These are phyloP conservation scores for Odontamblyopus rebecca DNA, from an alignment of 2,797 vertebrate genomes.

Conservation along the genomic window DNA sequence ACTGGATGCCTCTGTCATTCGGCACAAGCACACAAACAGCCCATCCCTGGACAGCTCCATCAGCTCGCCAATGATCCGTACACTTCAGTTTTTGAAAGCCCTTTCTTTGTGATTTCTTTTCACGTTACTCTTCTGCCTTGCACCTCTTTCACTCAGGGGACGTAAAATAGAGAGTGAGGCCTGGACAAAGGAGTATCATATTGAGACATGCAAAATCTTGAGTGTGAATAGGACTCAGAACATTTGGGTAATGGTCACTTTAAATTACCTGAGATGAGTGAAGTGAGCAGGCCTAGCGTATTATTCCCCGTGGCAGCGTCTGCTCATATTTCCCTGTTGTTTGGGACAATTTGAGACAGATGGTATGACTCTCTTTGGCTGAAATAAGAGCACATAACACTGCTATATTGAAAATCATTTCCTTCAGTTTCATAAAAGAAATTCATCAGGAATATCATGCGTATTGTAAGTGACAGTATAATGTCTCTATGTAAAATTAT, in stretches of 20 bases:
- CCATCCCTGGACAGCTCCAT: slow-evolving; percentile 7
- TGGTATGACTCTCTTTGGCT: neutral
- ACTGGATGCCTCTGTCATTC: neutral
- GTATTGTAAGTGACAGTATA: neutral
- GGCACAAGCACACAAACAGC: slow-evolving; percentile 8
- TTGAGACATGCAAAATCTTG: slow-evolving; percentile 1
- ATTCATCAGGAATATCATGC: neutral
- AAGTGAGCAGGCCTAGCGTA: neutral
- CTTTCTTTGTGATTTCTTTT: neutral
- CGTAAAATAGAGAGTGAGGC: slow-evolving; percentile 4
- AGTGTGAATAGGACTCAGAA: neutral
- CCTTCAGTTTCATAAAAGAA: neutral
- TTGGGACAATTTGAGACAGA: slow-evolving; percentile 1
- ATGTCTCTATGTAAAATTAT: neutral
- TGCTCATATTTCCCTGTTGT: neutral
- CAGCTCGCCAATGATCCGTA: slow-evolving; percentile 7
- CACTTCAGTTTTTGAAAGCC: neutral
- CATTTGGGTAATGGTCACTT: slow-evolving; percentile 15
- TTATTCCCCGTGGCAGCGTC: neutral
- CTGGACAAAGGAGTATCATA: neutral
- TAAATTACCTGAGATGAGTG: slow-evolving; percentile 4
- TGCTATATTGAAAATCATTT: neutral
- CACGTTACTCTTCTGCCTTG: neutral
- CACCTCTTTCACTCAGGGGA: slow-evolving; percentile 11
- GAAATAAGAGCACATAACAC: no score